Evolutionary conservation across 2,888 invertebrate genomes (phyloP), one percentile per base, ranked within the genome.

Genomic region (Pseudococcus jackbeardsleyi): DNA sequence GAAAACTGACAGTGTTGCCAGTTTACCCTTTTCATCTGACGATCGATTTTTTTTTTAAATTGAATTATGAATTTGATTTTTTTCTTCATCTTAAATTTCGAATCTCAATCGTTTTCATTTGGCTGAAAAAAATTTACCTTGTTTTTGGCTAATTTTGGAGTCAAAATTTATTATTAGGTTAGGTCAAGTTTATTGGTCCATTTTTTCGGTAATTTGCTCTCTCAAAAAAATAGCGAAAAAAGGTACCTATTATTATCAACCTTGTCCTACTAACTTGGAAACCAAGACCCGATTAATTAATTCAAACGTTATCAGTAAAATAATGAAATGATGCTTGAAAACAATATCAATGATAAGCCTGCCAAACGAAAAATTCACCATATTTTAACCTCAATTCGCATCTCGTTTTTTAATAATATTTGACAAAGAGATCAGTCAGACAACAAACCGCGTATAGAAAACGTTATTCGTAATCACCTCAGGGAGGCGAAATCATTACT

Each of bases 231-330:
- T 1, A 50, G 12, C 12, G 11, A 33, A 33, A 72, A 72, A 33
- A 72, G 33, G 11, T 64, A 64, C 11, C 19, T 22, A 72, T 33
- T 6, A 46, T 46, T 82, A 82, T 82, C 22, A 82, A 82, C 79
- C 79, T 82, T 82, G 79, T 82, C 79, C 79, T 82, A 82, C 46
- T 82, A 82, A 46, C 17, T 46, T n/a, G 11, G 19, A 82, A 19
- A 82, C 79, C 72, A 72, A 72, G 17, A 72, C 33, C 72, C 12
- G 33, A 33, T 72, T 72, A 72, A 72, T 33, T 17, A 72, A 33
- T 72, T 17, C 33, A 33, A 72, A 72, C 33, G n/a, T 68, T 72
- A 72, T 72, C 72, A 33, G 26, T 68, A 26, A 68, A 72, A 33
- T 72, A 26, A 72, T 72, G 33, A 33, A 72, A 17, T 15, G 72